Evolutionary conservation across 2,113 vertebrate genomes (phyloP), one percentile per base, ranked within the genome.

Genomic region (Peromyscus maniculatus): DNA sequence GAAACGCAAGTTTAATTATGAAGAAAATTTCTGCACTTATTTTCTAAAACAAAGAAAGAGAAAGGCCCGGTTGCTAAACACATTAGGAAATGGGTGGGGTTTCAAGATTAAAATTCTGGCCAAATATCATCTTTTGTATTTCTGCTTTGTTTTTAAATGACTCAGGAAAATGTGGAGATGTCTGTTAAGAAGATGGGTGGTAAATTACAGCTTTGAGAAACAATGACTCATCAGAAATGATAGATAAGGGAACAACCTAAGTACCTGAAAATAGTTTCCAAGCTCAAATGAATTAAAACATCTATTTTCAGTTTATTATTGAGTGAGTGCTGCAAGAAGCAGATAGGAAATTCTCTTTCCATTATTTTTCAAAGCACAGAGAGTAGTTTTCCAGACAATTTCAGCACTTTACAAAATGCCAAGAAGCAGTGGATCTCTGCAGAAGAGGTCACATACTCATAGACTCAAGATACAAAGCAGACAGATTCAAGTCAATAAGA

Each of bases 401-500:
- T 95, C 77, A 93, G 87, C 79, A 80, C 26, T 96, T 95, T 97
- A 96, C 72, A 95, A 87, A 95, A 72, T 89, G 83, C 89, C 95
- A 49, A 93, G 59, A 71, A 95, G 86, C 87, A 96, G 80, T 89
- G 94, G 87, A 96, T 92, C 71, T 97, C 74, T 94, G 78, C 49
- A 62, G 92, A 93, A 97, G 97, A 95, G 98, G 97, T 97, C 74
- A 97, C 31, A 94, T 5, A 71, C 95, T 91, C 91, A 17, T 74
- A 93, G 78, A 88, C 91, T 93, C 89, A 94, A 96, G 88, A 93
- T 64, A 97, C 72, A 94, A 91, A 78, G 95, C 96, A 97, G 39
- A 97, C 28, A 36, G 92, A 93, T 75, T 98, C 87, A 79, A 97
- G 97, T 94, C 92, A 97, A 97, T 89, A 93, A n/a, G 19, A 97